A percentile compares a stretch with the other conserved stretches of the same genome.
phyloP scores from a whole-genome alignment of 2,113 vertebrate species.

The Dissostichus mawsoni region DNA sequence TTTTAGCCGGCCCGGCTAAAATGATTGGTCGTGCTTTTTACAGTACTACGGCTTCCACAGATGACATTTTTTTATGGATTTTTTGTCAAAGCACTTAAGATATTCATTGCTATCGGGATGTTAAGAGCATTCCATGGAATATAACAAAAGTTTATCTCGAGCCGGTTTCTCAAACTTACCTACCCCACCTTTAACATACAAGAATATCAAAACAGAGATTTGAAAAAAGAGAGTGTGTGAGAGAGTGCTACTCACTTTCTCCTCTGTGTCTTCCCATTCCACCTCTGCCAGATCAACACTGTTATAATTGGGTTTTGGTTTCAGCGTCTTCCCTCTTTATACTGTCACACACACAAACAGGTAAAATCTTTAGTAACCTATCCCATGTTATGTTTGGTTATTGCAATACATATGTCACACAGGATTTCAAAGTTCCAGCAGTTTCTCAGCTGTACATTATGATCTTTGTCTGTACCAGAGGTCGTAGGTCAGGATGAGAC shows the following conservation, averaged over 20 bases:
- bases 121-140: too few species aligned
- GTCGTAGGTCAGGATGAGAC: constrained; percentile 95
- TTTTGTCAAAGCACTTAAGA: too few species aligned
- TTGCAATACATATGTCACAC: not conserved
- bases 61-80: too few species aligned
- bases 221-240: constrained; percentile 5
- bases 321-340: constrained; percentile 93
- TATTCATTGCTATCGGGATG: too few species aligned
- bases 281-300: constrained; percentile 95
- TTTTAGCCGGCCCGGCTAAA: too few species aligned
- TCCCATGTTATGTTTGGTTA: not conserved
- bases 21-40: too few species aligned
- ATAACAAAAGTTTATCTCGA: too few species aligned
- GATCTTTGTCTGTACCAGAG: constrained; percentile 85
- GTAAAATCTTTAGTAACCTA: not conserved
- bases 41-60: too few species aligned
- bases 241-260: constrained; percentile 80
- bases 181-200: too few species aligned
- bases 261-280: constrained; percentile 94
- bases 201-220: not conserved
- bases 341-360: constrained; percentile 77
- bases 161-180: too few species aligned
- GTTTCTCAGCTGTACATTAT: not conserved
- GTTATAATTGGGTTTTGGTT: constrained; percentile 96
- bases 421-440: not conserved